A percentile compares a stretch with the other conserved stretches of the same genome.
phyloP scores from a whole-genome alignment of 2,113 vertebrate genomes.

The Acinonyx jubatus region DNA sequence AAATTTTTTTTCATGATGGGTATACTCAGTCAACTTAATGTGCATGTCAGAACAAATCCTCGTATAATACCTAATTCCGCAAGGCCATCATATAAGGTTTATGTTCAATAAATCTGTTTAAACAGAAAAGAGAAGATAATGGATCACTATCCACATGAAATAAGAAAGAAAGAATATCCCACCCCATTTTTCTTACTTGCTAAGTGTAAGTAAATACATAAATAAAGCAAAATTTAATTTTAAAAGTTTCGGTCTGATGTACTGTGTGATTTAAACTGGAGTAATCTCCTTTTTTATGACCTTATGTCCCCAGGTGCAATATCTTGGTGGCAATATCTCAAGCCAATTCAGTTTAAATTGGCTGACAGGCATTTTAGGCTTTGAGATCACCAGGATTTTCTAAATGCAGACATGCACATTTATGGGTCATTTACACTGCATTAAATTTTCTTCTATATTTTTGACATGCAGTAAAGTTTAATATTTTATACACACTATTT shows the following conservation, averaged over 20 bases:
- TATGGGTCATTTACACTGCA: slow-evolving; percentile 22
- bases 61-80: slow-evolving; percentile 57
- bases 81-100: slow-evolving; percentile 21
- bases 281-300: neutral
- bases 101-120: slow-evolving; percentile 69
- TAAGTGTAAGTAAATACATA: slow-evolving; percentile 19
- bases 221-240: slow-evolving; percentile 11
- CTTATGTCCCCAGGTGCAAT: neutral
- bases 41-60: slow-evolving; percentile 59
- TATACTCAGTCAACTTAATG: slow-evolving; percentile 69
- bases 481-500: neutral
- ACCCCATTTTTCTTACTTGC: neutral
- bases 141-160: neutral
- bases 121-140: slow-evolving; percentile 45
- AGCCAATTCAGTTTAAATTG: slow-evolving; percentile 27
- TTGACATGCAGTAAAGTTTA: slow-evolving; percentile 1
- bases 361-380: neutral
- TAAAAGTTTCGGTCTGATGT: neutral
- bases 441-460: slow-evolving; percentile 56
- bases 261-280: neutral
- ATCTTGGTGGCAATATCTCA: slow-evolving; percentile 18
- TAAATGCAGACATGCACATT: slow-evolving; percentile 28
- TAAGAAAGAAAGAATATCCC: neutral
- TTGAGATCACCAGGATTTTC: slow-evolving; percentile 43
- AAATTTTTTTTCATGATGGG: neutral